Percentiles rank a stretch among this genome's conserved stretches.
These are phyloP conservation scores for Scopus umbretta DNA, from an alignment of 2,113 vertebrate species.

Conservation along the genomic window DNA sequence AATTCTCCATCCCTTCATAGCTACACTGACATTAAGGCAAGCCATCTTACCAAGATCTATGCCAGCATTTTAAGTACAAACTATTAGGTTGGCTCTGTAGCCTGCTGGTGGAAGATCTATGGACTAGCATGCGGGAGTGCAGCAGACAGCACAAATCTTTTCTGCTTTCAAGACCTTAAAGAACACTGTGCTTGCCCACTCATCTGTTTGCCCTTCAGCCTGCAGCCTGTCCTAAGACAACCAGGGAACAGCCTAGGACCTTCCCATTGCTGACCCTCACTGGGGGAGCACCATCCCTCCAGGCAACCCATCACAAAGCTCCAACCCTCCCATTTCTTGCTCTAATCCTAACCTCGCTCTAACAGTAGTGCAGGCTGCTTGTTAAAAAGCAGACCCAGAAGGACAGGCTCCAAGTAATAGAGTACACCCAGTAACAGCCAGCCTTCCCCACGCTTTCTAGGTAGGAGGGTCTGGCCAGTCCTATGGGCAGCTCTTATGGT, in stretches of 20 bases:
- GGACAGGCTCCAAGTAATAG: background rate
- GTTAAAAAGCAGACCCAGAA: background rate
- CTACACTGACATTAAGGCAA: background rate
- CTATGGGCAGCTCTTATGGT: background rate
- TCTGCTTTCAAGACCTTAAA: background rate
- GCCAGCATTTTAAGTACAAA: background rate
- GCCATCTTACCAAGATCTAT: background rate
- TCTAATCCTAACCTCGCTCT: background rate
- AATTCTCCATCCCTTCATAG: background rate
- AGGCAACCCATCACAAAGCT: background rate
- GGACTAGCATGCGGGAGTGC: background rate
- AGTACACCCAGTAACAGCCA: background rate
- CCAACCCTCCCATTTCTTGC: background rate
- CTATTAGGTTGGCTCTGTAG: background rate
- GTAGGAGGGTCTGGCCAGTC: background rate
- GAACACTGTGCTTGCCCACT: background rate
- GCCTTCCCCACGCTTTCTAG: background rate
- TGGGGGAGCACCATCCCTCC: rapidly evolving
- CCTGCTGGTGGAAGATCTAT: background rate
- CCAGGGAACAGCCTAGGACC: background rate
- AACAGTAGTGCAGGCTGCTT: background rate
- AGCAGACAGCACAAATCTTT: background rate
- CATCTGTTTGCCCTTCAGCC: background rate
- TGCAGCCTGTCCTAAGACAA: background rate
- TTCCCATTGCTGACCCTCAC: background rate